A percentile compares a stretch with the other conserved stretches of the same genome.
phyloP scores from a whole-genome alignment of 1,140 invertebrate species.

The Melitaea cinxia region DNA sequence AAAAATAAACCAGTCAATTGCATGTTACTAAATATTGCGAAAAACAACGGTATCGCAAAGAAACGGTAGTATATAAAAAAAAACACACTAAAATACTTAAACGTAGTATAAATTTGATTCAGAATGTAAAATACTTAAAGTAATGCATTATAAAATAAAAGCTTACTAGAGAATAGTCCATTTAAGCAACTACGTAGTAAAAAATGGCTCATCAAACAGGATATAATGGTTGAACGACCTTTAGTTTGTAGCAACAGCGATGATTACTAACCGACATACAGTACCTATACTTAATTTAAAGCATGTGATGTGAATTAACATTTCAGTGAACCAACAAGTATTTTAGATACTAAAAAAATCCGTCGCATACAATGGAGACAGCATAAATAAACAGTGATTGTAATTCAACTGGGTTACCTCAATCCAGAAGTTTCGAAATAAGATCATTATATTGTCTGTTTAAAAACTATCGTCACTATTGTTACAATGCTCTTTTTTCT shows the following conservation, averaged over 20 bases:
- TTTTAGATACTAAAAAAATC: slow-evolving; percentile 7
- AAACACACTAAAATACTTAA: too few relatives aligned
- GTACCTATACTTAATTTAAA: slow-evolving; percentile 23
- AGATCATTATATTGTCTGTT: background rate
- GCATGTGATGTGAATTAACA: slow-evolving; percentile 27
- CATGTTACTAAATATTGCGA: too few relatives aligned
- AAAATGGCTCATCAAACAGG: slow-evolving; percentile 42
- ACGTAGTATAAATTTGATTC: too few relatives aligned
- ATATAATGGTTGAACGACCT: slow-evolving; percentile 55
- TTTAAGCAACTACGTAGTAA: slow-evolving; percentile 6
- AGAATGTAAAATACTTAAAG: too few relatives aligned
- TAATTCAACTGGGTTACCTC: slow-evolving; percentile 19
- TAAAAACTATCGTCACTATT: too few relatives aligned
- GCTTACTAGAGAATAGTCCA: slow-evolving; percentile 1
- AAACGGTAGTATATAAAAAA: too few relatives aligned
- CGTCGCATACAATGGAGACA: slow-evolving; percentile 20
- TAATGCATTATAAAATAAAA: background rate
- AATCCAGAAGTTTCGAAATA: slow-evolving; percentile 17
- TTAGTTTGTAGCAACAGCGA: slow-evolving; percentile 41
- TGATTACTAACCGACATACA: slow-evolving; percentile 41
- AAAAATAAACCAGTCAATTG: too few relatives aligned
- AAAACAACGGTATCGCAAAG: too few relatives aligned
- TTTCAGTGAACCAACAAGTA: slow-evolving; percentile 25
- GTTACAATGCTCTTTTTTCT: too few relatives aligned
- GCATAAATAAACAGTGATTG: slow-evolving; percentile 11